These are phyloP conservation scores for Papio anubis DNA, from an alignment of 2,113 vertebrate species.

Conservation along the genomic window DNA sequence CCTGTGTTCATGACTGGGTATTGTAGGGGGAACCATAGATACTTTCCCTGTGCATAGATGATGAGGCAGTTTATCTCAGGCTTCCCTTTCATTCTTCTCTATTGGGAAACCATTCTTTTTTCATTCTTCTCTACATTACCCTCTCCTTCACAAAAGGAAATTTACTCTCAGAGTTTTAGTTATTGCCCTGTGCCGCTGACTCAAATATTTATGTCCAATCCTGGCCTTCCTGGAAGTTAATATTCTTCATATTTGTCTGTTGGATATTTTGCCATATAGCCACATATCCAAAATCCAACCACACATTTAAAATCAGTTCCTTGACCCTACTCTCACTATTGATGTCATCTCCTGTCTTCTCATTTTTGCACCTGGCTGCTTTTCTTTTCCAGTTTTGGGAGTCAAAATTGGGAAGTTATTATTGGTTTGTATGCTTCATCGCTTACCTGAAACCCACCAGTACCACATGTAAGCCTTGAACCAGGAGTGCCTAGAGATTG, in stretches of 20 bases:
- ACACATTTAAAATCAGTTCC: not conserved
- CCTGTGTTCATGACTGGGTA: too few species aligned
- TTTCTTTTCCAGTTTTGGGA: not conserved
- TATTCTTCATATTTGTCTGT: not conserved
- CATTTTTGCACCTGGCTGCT: not conserved
- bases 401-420: not conserved
- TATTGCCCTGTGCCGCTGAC: not conserved
- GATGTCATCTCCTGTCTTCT: not conserved
- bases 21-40: rapidly evolving
- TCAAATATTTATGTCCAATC: not conserved
- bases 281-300: not conserved
- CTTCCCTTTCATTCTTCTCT: not conserved
- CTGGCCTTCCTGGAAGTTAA: not conserved
- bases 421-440: not conserved
- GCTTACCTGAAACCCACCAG: not conserved
- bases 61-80: not conserved
- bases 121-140: not conserved
- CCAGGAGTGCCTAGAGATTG: not conserved
- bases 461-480: not conserved
- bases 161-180: not conserved
- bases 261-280: not conserved
- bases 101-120: not conserved
- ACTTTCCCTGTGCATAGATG: not conserved
- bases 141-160: not conserved
- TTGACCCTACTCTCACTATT: not conserved